A percentile compares a stretch with the other conserved stretches of the same genome.
Conservation (phyloP, 2,113 vertebrate species). For the Electrona antarctica region DNA sequence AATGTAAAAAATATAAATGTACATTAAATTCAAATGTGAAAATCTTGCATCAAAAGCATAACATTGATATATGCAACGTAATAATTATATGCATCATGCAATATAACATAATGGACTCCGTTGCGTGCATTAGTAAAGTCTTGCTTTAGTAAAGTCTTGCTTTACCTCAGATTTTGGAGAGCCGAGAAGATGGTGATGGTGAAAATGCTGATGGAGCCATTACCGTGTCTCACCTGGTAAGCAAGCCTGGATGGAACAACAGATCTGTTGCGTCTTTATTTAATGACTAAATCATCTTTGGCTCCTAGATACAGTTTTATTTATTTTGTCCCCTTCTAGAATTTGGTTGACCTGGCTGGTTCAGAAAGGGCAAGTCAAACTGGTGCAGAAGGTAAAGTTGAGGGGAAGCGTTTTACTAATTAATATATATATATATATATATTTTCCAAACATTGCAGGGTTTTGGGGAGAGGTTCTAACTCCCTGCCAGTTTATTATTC, state of each 20-base stretch:
- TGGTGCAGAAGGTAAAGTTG: conserved; percentile 88
- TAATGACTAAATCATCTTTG: neutral
- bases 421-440: too few relatives aligned
- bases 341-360: conserved; percentile 94
- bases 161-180: conserved; percentile 89
- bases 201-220: conserved; percentile 90
- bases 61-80: too few relatives aligned
- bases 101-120: neutral
- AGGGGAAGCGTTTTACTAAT: neutral
- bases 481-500: too few relatives aligned
- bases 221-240: conserved; percentile 95
- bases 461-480: too few relatives aligned
- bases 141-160: neutral
- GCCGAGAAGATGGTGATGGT: conserved; percentile 86
- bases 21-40: too few relatives aligned
- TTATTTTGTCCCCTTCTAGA: conserved; percentile 73
- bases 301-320: neutral
- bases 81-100: neutral
- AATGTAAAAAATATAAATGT: too few relatives aligned
- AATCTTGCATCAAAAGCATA: too few relatives aligned
- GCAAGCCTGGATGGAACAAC: conserved; percentile 11
- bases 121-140: neutral
- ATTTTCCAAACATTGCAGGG: too few relatives aligned
- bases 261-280: neutral
- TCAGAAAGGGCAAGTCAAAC: conserved; percentile 95